phyloP scores from a whole-genome alignment of 2,113 vertebrate species.

The Euleptes europaea region DNA sequence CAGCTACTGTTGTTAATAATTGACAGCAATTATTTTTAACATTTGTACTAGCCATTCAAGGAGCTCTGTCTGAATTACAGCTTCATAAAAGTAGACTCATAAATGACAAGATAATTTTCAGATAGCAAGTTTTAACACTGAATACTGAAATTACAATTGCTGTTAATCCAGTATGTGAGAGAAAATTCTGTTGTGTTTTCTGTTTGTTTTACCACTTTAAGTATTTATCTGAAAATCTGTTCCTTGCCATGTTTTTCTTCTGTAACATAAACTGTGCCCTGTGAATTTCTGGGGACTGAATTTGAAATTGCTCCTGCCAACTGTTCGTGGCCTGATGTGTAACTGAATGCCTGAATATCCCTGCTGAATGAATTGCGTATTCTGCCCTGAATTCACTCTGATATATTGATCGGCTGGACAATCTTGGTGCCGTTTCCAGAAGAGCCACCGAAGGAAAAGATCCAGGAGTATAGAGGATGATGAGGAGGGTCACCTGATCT shows the following conservation, averaged over 20 bases:
- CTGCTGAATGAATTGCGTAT: constrained; percentile 91
- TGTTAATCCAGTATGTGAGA: constrained; percentile 80
- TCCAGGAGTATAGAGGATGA: constrained; percentile 96
- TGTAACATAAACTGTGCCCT: constrained; percentile 99
- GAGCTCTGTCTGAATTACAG: constrained; percentile 32
- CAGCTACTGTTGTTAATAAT: constrained; percentile 9
- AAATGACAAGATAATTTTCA: constrained; percentile 40
- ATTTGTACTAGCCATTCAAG: constrained; percentile 42
- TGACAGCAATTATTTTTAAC: constrained; percentile 39
- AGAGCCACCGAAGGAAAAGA: constrained; percentile 92
- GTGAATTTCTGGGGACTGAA: constrained; percentile 94
- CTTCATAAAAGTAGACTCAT: constrained; percentile 29
- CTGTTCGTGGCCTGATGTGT: constrained; percentile 89
- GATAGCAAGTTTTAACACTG: constrained; percentile 70
- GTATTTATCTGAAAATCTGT: constrained; percentile 99
- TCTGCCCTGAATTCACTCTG: constrained; percentile 87
- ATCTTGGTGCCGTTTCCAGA: constrained; percentile 88
- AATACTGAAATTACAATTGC: constrained; percentile 76
- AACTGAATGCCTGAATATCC: constrained; percentile 91
- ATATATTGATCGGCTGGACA: constrained; percentile 79
- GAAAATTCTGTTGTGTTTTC: constrained; percentile 85
- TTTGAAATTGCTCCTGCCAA: constrained; percentile 98
- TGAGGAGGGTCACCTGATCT: constrained; percentile 98
- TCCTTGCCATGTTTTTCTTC: constrained; percentile 99
- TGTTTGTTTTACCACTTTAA: constrained; percentile 84